Evolutionary conservation across 2,888 invertebrate species (phyloP), one percentile per base, ranked within the genome.

Genomic region (Morpho achilles): DNA sequence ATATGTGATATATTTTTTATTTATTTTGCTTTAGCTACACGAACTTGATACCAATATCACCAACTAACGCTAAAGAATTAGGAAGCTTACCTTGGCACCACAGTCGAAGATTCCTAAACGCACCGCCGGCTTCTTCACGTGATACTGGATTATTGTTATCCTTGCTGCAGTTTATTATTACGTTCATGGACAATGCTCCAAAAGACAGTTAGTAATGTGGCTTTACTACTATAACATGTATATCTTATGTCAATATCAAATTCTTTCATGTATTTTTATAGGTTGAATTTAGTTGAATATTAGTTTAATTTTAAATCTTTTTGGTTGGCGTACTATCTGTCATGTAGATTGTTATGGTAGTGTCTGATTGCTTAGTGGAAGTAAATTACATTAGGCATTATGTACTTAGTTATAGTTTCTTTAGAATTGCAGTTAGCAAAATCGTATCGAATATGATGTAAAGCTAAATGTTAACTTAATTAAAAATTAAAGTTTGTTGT

Each of bases 101-200:
- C 67, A 90, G 94, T 66, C 82, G 84, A 41, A 87, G 94, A 46
- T 95, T 94, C 76, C 79, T 95, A 47, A 81, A 87, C 59, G 91
- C 93, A 2, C 91, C 93, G 50, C 95, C 95, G 0, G 92, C 94
- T 0, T 93, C 92, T 51, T 83, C 91, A 51, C 92, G 93, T 45
- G 95, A 95, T 73, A 91, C 91, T 22, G 79, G 91, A 16, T 77
- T 95, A 40, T 87, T 95, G 51, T 83, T 91, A 3, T 77, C 90
- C 41, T 80, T 89, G 53, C 67, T 89, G 63, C 79, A 80, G 46
- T 87, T 87, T 60, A 72, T 87, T 44, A 59, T 81, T 3, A 70
- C 73, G 1, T 89, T 80, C 45, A 82, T 87, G 77, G 84, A 87
- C 53, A 77, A 79, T 59, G 73, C 84, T n/a, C 77, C 82, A 9